Evolutionary conservation across 2,888 invertebrate species (phyloP).

Genomic region (Sarcophaga caerulescens): DNA sequence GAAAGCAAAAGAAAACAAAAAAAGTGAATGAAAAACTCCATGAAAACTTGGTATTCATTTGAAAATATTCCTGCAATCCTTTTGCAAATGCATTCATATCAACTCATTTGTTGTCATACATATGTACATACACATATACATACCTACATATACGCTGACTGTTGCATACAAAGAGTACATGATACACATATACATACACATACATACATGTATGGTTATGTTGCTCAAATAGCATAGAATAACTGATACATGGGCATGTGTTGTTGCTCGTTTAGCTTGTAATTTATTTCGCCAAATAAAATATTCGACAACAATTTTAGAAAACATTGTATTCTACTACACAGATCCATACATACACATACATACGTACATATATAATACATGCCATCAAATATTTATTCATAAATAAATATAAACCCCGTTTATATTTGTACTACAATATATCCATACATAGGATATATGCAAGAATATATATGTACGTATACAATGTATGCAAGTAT

Average conservation of each 20-base stretch:
- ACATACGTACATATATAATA: background rate
- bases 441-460: no score
- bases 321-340: conserved; percentile 15
- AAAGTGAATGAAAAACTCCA: background rate
- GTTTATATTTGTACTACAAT: no score
- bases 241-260: conserved; percentile 13
- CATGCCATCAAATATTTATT: background rate
- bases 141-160: conserved; percentile 2
- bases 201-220: background rate
- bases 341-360: background rate
- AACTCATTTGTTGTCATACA: conserved; percentile 13
- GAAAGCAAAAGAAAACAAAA: conserved; percentile 23
- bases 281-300: conserved; percentile 70
- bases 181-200: background rate
- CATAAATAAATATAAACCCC: conserved; percentile 43
- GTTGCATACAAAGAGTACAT: background rate
- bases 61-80: conserved; percentile 22
- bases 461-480: no score
- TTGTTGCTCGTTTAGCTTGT: conserved; percentile 64
- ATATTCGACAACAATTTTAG: conserved; percentile 47
- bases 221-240: background rate
- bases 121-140: background rate
- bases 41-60: background rate
- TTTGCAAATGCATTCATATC: conserved; percentile 38
- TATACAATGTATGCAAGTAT: background rate